Evolutionary conservation across 2,888 invertebrate genomes (phyloP).

Genomic region (Stenotaenia linearis): DNA sequence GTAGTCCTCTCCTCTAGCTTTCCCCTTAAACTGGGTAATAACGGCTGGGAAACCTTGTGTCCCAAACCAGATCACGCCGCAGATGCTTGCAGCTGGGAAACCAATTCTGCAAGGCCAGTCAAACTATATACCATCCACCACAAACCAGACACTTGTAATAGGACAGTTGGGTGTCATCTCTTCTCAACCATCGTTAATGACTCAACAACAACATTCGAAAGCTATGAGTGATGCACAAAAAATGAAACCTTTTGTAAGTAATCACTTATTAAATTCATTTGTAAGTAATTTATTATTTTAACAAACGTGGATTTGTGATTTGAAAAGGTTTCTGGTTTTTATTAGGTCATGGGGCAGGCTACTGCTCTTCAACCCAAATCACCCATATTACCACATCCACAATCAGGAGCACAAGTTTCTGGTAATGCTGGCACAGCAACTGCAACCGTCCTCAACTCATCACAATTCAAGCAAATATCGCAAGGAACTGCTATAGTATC

Average conservation of each 20-base stretch:
- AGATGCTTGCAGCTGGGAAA: conserved; percentile 72
- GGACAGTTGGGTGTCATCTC: conserved; percentile 62
- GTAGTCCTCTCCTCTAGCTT: neutral
- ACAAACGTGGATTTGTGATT: neutral
- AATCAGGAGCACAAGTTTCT: conserved; percentile 30
- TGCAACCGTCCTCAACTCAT: conserved; percentile 38
- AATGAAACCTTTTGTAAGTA: conserved; percentile 39
- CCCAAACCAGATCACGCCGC: conserved; percentile 66
- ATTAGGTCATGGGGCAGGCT: conserved; percentile 38
- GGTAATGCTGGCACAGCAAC: conserved; percentile 35
- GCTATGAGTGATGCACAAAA: conserved; percentile 38
- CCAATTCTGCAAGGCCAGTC: conserved; percentile 66
- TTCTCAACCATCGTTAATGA: conserved; percentile 63
- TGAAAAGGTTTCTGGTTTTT: neutral
- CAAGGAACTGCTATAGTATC: conserved; percentile 39
- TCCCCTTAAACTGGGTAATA: conserved; percentile 59
- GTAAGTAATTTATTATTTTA: neutral
- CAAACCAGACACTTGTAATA: conserved; percentile 47
- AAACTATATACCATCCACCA: conserved; percentile 53
- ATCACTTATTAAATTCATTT: conserved; percentile 8
- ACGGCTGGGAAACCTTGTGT: conserved; percentile 78
- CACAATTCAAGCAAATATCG: conserved; percentile 39
- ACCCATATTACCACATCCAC: conserved; percentile 39
- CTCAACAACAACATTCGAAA: conserved; percentile 54
- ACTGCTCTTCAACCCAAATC: conserved; percentile 40